Base-by-base conservation (phyloP, 2,888 invertebrate genomes). In the Cabera pusaria region DNA sequence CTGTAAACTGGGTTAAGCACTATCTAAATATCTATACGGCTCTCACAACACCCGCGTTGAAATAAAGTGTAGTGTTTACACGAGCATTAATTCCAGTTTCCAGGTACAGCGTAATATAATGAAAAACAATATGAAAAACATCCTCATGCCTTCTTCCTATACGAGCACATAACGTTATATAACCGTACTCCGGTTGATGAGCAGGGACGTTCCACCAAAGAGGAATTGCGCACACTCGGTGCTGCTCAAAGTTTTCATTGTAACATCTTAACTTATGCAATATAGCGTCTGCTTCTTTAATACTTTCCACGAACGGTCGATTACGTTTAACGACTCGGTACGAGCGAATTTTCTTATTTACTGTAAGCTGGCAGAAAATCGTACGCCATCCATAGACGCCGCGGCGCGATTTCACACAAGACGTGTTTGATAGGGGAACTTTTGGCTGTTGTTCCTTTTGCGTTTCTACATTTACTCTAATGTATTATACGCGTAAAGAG, bases 251-350 rank as follows among this genome's bases (percentile, higher is more conserved):
- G 75, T 86, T 87, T 86, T 72, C 85, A 85, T 77, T 86, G 84
- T 84, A 72, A 86, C 81, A 81, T 81, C 82, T 76, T 73, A 87
- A 87, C 86, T 87, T 87, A 82, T 80, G 86, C 85, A 85, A 85
- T 87, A 86, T 84, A 80, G 72, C 79, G 80, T 81, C 76, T 77
- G 81, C 80, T 81, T 80, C 81, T 81, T 84, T 86, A 83, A 86
- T 86, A 86, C 87, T 86, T 88, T 85, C 77, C 72, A 72, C 70
- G 72, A 52, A 74, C 84, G 86, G 82, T 86, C 87, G 87, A 88
- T 88, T 87, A 82, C 83, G 67, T 78, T 85, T 87, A 86, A 87
- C 83, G 79, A 75, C 81, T 69, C 72, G 72, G 72, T 82, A 72
- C 76, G 73, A 76, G 80, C 74, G 76, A 87, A 85, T 86, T 83